Conservation (phyloP, 2,113 vertebrate species). For the Casuarius casuarius region DNA sequence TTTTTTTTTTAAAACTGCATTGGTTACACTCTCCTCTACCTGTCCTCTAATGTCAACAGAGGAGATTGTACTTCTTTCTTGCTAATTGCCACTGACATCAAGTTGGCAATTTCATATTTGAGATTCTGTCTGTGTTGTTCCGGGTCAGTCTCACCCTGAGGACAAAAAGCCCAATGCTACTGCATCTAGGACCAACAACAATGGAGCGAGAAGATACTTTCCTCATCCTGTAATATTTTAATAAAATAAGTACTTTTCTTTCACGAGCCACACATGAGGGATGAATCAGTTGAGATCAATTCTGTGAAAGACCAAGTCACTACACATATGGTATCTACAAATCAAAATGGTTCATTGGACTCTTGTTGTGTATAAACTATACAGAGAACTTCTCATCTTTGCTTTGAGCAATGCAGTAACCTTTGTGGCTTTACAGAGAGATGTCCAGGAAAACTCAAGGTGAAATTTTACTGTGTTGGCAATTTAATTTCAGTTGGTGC, state of each 20-base stretch:
- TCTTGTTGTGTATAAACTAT: neutral
- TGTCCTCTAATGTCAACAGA: slow-evolving; percentile 40
- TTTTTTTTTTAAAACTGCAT: neutral
- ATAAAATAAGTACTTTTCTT: neutral
- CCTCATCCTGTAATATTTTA: neutral
- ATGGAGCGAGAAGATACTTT: neutral
- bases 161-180: neutral
- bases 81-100: slow-evolving; percentile 53
- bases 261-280: neutral
- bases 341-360: neutral
- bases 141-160: neutral
- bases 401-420: neutral
- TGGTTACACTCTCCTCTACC: slow-evolving; percentile 32
- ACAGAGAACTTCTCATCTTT: neutral
- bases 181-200: neutral
- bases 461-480: neutral
- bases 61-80: slow-evolving; percentile 1
- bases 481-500: neutral
- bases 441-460: neutral
- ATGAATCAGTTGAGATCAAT: neutral
- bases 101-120: slow-evolving; percentile 26
- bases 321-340: neutral
- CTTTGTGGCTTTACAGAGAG: neutral
- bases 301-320: neutral
- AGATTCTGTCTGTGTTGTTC: neutral